Base-by-base conservation (phyloP, 2,797 vertebrate species). In the Gymnodraco acuticeps region DNA sequence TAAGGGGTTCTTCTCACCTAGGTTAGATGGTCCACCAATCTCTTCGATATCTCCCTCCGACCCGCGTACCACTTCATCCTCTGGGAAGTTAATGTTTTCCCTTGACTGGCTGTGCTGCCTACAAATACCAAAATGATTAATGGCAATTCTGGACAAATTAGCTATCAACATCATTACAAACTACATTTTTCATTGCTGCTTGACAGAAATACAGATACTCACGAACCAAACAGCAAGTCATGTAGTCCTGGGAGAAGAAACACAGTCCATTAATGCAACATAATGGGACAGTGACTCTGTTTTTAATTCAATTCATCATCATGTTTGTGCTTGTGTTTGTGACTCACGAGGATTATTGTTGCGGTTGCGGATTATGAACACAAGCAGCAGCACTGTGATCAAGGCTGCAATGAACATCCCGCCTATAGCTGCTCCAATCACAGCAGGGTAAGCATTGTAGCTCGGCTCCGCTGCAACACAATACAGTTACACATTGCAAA, bases 341-440 rank as follows among this genome's bases (percentile, higher is more conserved):
- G 52, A 95, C 98, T 96, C 91, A 98, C 96, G 65, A 0, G 97
- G 96, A 65, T 96, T 96, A 48, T 89, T 92, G 64, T 95, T 95
- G 13, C 95, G 95, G 83, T 97, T 96, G 76, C 91, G 93, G 61
- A 96, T 91, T 8, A 97, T 84, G 61, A 90, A 96, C 66, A 95
- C 85, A 73, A 97, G 94, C 20, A 96, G 94, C 82, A 98, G 91
- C 3, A 93, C 81, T 0, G 95, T 96, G 0, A 73, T 70, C 0
- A 95, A 84, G 0, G 90, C 92, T 2, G 97, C 96, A 78, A 96
- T 86, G 61, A 97, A 86, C 95, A 97, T 97, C 71, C 97, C 97
- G 0, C 91, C 93, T 9, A 95, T 92, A 0, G 95, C 97, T 1
- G 97, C 96, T 19, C 95, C 97, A 0, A 96, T 93, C 88, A 97